A percentile compares a stretch with the other conserved stretches of the same genome.
phyloP scores from a whole-genome alignment of 2,888 invertebrate species.

The Agonopterix arenella region DNA sequence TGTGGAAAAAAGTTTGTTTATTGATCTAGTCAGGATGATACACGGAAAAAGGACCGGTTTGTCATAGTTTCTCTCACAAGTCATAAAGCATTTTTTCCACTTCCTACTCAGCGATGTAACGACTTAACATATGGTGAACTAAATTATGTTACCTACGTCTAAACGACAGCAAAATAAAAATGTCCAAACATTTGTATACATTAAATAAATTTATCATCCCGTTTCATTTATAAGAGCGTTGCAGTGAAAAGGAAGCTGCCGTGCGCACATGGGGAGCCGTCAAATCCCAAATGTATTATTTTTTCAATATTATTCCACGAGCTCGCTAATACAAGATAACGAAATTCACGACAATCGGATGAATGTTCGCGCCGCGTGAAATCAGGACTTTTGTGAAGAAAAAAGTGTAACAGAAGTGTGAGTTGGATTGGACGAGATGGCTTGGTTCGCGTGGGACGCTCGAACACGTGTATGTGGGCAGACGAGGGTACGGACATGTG shows the following conservation, averaged over 20 bases:
- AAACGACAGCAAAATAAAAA: conserved; percentile 75
- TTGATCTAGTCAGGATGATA: conserved; percentile 37
- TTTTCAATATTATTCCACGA: conserved; percentile 67
- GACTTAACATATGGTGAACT: conserved; percentile 72
- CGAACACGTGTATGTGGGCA: conserved; percentile 72
- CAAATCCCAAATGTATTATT: conserved; percentile 74
- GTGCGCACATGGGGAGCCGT: conserved; percentile 68
- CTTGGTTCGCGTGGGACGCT: conserved; percentile 43
- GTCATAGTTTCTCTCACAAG: conserved; percentile 64
- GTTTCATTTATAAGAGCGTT: conserved; percentile 59
- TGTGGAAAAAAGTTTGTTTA: conserved; percentile 39
- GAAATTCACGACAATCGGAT: conserved; percentile 70
- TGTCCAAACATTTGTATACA: conserved; percentile 77
- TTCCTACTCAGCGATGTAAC: conserved; percentile 67
- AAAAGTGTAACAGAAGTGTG: conserved; percentile 45
- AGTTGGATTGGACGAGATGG: conserved; percentile 25
- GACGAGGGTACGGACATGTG: conserved; percentile 57
- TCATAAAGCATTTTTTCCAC: conserved; percentile 72
- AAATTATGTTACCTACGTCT: conserved; percentile 74
- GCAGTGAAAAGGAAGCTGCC: conserved; percentile 71
- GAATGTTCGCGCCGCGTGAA: conserved; percentile 75
- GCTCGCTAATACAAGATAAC: conserved; percentile 69
- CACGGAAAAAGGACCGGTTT: conserved; percentile 44
- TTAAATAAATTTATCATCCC: conserved; percentile 76
- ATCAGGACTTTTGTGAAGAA: conserved; percentile 66